Percentiles rank a stretch among this genome's conserved stretches.
These are phyloP conservation scores for Pterocles burchelli DNA, from an alignment of 2,113 vertebrate genomes.

Conservation along the genomic window DNA sequence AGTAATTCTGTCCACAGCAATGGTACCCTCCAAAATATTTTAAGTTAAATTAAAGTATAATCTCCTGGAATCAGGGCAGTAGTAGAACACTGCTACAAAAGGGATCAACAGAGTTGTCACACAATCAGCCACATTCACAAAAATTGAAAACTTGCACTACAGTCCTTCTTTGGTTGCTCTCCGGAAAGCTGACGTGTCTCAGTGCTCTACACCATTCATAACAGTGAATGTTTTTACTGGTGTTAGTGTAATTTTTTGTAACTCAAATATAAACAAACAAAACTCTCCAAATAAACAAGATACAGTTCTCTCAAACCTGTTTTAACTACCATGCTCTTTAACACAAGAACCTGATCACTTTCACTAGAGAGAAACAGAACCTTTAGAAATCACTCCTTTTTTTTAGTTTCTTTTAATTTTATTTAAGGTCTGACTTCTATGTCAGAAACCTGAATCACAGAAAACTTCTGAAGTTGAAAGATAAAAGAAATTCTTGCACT, in stretches of 20 bases:
- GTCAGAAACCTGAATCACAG: neutral
- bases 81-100: neutral
- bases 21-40: neutral
- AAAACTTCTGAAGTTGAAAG: neutral
- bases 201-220: neutral
- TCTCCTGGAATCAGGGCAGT: neutral
- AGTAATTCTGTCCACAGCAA: neutral
- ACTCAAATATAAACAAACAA: neutral
- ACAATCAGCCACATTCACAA: neutral
- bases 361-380: neutral
- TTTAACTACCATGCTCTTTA: accelerated
- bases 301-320: neutral
- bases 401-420: no score
- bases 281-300: neutral
- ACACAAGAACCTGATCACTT: neutral
- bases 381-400: neutral
- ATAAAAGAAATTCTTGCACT: neutral
- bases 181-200: neutral
- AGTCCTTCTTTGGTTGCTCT: neutral
- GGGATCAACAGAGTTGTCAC: accelerated
- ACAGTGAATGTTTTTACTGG: accelerated
- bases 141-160: neutral
- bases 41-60: neutral
- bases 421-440: neutral
- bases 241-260: neutral